A percentile compares a stretch with the other conserved stretches of the same genome.
Conservation (phyloP, 2,888 invertebrate genomes). For the Steromphala cineraria region DNA sequence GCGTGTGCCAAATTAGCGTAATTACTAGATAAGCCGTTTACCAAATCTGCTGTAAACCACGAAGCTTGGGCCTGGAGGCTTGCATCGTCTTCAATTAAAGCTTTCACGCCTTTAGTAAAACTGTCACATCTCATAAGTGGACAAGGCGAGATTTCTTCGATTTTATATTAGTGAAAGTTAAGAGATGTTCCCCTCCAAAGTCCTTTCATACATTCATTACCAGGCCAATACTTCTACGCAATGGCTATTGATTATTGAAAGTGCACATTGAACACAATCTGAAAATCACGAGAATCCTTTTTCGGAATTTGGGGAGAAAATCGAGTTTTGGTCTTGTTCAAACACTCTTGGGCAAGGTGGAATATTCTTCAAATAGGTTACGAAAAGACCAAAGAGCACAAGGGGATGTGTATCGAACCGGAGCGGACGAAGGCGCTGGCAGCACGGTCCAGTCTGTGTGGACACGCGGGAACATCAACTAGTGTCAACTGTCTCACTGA, state of each 20-base stretch:
- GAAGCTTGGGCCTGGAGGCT: neutral
- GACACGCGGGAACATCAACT: neutral
- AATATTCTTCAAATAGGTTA: neutral
- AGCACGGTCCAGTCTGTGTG: too few relatives aligned
- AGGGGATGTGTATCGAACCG: neutral
- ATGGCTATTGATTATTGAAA: neutral
- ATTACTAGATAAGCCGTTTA: too few relatives aligned
- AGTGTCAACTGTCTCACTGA: neutral
- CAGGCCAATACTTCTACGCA: neutral
- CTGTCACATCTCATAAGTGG: neutral
- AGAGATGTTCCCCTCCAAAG: neutral
- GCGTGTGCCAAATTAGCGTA: too few relatives aligned
- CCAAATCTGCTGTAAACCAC: too few relatives aligned
- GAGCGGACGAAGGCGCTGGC: too few relatives aligned
- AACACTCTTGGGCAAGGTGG: neutral
- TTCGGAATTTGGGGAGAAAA: neutral
- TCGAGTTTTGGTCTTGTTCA: neutral
- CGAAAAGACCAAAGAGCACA: neutral
- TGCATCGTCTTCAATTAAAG: neutral
- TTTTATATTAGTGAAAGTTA: constrained; percentile 8
- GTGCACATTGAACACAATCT: neutral
- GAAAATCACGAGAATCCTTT: neutral
- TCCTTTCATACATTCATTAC: neutral
- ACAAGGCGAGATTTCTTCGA: neutral
- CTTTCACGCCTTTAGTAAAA: neutral